Percentiles rank a stretch among this genome's conserved stretches.
These are phyloP conservation scores for Lypha dubia DNA, from an alignment of 2,888 invertebrate species.

Conservation along the genomic window DNA sequence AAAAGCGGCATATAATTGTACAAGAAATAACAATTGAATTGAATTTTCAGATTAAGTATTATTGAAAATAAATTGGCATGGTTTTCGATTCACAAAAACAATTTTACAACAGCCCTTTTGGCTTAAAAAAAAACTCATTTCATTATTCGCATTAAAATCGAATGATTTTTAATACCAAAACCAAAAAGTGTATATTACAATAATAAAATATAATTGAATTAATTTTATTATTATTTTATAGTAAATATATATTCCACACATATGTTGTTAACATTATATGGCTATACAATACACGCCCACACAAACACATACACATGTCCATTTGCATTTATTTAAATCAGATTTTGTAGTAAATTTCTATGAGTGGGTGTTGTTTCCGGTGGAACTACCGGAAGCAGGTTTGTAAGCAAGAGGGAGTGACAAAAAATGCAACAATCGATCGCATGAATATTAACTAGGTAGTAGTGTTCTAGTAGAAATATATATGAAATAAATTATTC, in stretches of 20 bases:
- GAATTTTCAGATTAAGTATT: neutral
- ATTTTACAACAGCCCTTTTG: neutral
- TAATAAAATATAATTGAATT: conserved; percentile 5
- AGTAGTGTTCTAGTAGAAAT: too few species aligned
- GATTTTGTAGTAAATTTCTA: too few species aligned
- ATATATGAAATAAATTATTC: too few species aligned
- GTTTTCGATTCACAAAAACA: neutral
- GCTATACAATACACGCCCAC: too few species aligned
- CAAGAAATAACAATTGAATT: neutral
- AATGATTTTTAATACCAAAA: conserved; percentile 1
- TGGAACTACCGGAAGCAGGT: too few species aligned
- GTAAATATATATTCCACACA: neutral
- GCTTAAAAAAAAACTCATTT: neutral
- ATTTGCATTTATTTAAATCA: too few species aligned
- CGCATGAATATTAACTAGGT: too few species aligned
- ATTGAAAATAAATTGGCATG: conserved; percentile 14
- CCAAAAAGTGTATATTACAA: neutral
- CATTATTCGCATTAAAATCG: neutral
- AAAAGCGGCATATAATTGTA: neutral
- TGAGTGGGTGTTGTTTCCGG: too few species aligned
- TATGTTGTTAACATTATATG: too few species aligned
- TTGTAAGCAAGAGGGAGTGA: too few species aligned
- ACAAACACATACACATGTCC: too few species aligned
- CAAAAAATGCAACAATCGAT: too few species aligned
- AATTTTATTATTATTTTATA: neutral